Conservation (phyloP, 2,888 invertebrate genomes). For the Cheilosia vulpina region DNA sequence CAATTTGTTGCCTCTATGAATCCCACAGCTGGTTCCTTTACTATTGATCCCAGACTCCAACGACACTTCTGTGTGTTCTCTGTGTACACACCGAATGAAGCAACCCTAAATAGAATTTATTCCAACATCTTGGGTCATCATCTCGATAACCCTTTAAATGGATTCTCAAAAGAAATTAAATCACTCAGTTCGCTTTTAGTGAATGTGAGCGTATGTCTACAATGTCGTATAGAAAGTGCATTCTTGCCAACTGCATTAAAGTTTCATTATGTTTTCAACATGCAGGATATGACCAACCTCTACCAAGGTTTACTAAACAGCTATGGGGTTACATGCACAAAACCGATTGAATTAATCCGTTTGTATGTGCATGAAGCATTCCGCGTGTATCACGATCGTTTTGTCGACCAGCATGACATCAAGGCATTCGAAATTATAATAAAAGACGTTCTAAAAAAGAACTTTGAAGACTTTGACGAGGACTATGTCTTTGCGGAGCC, state of each 20-base stretch:
- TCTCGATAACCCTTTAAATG: slow-evolving; percentile 87
- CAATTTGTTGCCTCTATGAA: slow-evolving; percentile 98
- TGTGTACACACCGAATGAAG: slow-evolving; percentile 91
- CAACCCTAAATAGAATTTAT: slow-evolving; percentile 93
- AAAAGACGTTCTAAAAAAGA: slow-evolving; percentile 91
- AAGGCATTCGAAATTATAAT: slow-evolving; percentile 90
- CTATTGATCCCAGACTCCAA: slow-evolving; percentile 95
- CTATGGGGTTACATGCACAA: slow-evolving; percentile 89
- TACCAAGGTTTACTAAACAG: slow-evolving; percentile 96
- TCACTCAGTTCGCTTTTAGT: slow-evolving; percentile 84
- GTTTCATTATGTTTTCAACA: slow-evolving; percentile 97
- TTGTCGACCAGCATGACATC: slow-evolving; percentile 91
- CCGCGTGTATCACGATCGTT: slow-evolving; percentile 95
- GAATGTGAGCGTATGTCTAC: slow-evolving; percentile 89
- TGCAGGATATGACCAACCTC: slow-evolving; percentile 96
- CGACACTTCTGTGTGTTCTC: slow-evolving; percentile 94
- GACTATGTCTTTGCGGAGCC: slow-evolving; percentile 89
- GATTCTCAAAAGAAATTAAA: slow-evolving; percentile 85
- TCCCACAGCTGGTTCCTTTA: slow-evolving; percentile 98
- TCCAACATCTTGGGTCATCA: slow-evolving; percentile 92
- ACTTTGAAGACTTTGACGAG: slow-evolving; percentile 91
- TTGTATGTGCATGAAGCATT: slow-evolving; percentile 96
- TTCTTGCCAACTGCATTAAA: slow-evolving; percentile 97
- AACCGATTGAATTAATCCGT: slow-evolving; percentile 89
- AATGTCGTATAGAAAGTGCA: slow-evolving; percentile 88